Percentiles rank a stretch among this genome's conserved stretches.
phyloP scores from a whole-genome alignment of 2,888 invertebrate genomes.

The Epinotia brunnichana region DNA sequence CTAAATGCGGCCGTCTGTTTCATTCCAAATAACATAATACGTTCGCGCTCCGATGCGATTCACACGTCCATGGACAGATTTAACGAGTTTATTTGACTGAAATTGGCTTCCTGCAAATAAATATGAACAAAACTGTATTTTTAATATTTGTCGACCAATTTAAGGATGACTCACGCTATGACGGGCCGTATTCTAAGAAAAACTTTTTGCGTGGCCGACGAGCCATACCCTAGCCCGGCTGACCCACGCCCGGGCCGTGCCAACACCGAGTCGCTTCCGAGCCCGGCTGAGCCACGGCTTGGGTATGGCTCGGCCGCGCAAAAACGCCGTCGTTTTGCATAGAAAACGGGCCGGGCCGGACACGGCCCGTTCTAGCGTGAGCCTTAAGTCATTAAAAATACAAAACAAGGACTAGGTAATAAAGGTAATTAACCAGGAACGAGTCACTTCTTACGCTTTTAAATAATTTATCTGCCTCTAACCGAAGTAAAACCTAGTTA shows the following conservation, averaged over 20 bases:
- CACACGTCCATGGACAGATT: constrained; percentile 11
- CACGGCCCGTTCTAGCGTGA: too few relatives aligned
- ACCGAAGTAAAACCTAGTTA: neutral
- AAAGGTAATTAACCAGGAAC: neutral
- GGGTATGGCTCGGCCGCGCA: too few relatives aligned
- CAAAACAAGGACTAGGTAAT: neutral
- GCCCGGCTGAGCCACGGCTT: too few relatives aligned
- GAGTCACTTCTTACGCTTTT: neutral
- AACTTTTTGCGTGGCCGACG: too few relatives aligned
- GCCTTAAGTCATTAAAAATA: neutral
- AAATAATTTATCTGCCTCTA: neutral
- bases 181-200: too few relatives aligned
- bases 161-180: too few relatives aligned
- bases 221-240: too few relatives aligned
- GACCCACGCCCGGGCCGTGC: too few relatives aligned
- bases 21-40: constrained; percentile 9
- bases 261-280: too few relatives aligned
- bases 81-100: constrained; percentile 21
- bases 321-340: too few relatives aligned
- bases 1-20: constrained; percentile 15
- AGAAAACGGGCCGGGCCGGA: too few relatives aligned
- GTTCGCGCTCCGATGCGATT: constrained; percentile 15
- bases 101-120: constrained; percentile 6
- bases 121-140: neutral
- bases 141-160: neutral